Percentiles rank a stretch among this genome's conserved stretches.
Conservation (phyloP, 1,140 invertebrate genomes). For the Dendroctonus ponderosae region DNA sequence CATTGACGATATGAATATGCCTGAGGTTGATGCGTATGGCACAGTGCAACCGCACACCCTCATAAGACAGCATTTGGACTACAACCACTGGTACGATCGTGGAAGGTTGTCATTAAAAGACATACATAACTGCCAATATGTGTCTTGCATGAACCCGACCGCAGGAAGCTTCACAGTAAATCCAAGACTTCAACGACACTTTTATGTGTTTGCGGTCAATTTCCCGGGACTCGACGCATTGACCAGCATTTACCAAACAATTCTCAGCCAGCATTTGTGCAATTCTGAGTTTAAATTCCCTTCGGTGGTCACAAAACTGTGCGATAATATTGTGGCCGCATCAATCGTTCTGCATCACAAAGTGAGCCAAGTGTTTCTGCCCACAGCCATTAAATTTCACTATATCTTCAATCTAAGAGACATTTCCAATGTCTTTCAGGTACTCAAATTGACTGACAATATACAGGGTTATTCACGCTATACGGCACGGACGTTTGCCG, state of each 20-base stretch:
- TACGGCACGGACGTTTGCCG: too few species aligned
- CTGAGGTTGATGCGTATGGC: constrained; percentile 88
- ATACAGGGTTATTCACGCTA: too few species aligned
- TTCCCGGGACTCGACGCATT: constrained; percentile 85
- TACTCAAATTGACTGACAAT: constrained; percentile 44
- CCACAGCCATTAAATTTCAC: constrained; percentile 95
- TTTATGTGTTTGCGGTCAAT: constrained; percentile 91
- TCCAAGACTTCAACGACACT: constrained; percentile 89
- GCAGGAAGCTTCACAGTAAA: constrained; percentile 96
- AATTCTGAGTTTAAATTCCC: constrained; percentile 78
- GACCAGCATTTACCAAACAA: constrained; percentile 85
- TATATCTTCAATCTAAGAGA: constrained; percentile 96
- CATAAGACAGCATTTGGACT: constrained; percentile 93
- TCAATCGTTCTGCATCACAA: constrained; percentile 84
- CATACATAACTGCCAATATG: constrained; percentile 95
- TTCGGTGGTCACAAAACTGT: constrained; percentile 59
- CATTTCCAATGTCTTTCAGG: constrained; percentile 87
- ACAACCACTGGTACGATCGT: constrained; percentile 93
- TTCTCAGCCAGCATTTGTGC: constrained; percentile 81
- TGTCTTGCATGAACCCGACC: constrained; percentile 97
- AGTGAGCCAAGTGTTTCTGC: constrained; percentile 81
- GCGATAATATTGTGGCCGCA: constrained; percentile 72
- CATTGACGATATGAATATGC: constrained; percentile 98
- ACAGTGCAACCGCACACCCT: constrained; percentile 95
- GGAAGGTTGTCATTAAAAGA: constrained; percentile 90